These are phyloP conservation scores for Rana temporaria DNA, from an alignment of 2,113 vertebrate genomes.

Conservation along the genomic window DNA sequence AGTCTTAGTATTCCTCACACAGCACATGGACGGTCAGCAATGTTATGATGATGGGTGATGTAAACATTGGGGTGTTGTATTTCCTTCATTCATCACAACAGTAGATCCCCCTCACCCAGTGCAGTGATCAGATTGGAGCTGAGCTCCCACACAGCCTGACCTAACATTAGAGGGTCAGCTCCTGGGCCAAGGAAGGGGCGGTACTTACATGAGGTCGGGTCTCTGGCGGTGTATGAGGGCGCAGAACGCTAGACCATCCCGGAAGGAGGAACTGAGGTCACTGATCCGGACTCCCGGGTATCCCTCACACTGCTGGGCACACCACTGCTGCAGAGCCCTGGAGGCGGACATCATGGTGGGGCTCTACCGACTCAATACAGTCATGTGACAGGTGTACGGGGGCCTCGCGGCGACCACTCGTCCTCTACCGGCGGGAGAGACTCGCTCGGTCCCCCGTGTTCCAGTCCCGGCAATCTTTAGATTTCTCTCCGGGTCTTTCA, in stretches of 20 bases:
- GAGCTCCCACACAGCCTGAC: no score
- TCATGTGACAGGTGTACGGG: not conserved
- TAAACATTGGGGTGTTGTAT: no score
- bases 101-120: no score
- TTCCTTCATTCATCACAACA: no score
- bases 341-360: constrained; percentile 79
- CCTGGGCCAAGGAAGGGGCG: not conserved
- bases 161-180: not conserved
- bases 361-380: not conserved
- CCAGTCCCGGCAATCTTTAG: constrained; percentile 28
- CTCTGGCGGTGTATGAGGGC: constrained; percentile 93
- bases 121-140: no score
- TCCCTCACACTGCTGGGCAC: constrained; percentile 84
- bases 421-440: not conserved
- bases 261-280: constrained; percentile 92
- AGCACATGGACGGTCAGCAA: no score
- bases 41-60: no score
- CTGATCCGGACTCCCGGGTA: constrained; percentile 87
- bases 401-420: not conserved
- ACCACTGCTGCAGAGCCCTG: constrained; percentile 92
- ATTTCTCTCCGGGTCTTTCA: constrained; percentile 24
- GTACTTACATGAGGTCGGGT: constrained; percentile 93
- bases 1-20: no score
- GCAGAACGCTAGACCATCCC: constrained; percentile 94
- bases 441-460: not conserved